A percentile compares a stretch with the other conserved stretches of the same genome.
phyloP scores from a whole-genome alignment of 2,113 vertebrate species.

The Thalassarche chlororhynchos region DNA sequence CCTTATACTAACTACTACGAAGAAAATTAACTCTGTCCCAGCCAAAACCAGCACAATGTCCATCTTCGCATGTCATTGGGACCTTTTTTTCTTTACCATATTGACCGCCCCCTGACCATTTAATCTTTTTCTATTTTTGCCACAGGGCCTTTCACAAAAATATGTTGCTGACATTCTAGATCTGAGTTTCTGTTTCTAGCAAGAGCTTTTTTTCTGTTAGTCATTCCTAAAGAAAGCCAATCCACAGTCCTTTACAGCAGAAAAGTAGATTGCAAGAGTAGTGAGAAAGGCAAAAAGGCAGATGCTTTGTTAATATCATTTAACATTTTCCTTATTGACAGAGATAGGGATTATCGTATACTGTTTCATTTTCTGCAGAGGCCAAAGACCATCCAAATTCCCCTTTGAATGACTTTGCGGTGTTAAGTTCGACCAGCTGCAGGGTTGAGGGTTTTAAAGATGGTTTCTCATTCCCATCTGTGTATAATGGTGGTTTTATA shows the following conservation, averaged over 20 bases:
- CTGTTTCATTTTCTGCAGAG: constrained; percentile 14
- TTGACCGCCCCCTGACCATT: neutral
- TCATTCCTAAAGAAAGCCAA: neutral
- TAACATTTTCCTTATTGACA: neutral
- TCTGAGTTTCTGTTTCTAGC: neutral
- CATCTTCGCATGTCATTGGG: neutral
- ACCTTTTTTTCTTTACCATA: neutral
- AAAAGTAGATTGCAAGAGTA: neutral
- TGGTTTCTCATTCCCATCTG: neutral
- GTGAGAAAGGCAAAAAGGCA: neutral
- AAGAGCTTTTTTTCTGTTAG: neutral
- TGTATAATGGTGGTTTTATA: neutral
- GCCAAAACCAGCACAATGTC: too few species aligned
- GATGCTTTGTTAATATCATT: neutral
- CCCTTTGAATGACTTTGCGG: neutral
- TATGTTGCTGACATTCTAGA: neutral
- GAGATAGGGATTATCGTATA: neutral
- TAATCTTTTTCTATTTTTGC: neutral
- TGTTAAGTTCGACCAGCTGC: constrained; percentile 6
- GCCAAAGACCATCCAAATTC: neutral
- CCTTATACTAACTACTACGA: too few species aligned
- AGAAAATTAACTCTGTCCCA: too few species aligned
- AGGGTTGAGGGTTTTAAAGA: neutral
- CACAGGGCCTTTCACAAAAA: neutral
- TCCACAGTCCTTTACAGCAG: neutral